These are phyloP conservation scores for Amphipoea lucens DNA, from an alignment of 2,888 invertebrate genomes.

Conservation along the genomic window DNA sequence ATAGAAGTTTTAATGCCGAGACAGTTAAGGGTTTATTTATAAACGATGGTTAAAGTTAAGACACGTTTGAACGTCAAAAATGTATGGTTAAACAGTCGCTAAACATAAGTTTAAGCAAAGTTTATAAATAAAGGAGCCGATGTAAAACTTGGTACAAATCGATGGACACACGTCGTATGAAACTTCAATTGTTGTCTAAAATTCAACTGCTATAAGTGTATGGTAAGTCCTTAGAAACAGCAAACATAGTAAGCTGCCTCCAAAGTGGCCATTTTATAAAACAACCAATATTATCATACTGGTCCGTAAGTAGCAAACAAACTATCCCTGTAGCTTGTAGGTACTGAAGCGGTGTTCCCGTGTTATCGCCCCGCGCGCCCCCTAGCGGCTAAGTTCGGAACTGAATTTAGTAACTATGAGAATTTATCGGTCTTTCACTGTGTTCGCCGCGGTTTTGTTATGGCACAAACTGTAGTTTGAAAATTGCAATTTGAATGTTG, in stretches of 20 bases:
- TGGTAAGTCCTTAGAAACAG: not conserved
- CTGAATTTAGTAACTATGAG: constrained; percentile 75
- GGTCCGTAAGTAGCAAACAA: constrained; percentile 57
- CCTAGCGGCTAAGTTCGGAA: constrained; percentile 72
- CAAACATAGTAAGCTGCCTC: constrained; percentile 18
- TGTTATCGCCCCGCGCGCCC: constrained; percentile 52
- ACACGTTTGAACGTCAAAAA: no score
- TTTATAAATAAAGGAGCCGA: no score
- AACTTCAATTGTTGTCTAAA: not conserved
- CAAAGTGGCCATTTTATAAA: constrained; percentile 51
- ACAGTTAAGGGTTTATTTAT: not conserved
- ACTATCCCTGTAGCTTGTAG: constrained; percentile 32
- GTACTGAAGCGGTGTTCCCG: constrained; percentile 29
- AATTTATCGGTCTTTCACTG: constrained; percentile 70
- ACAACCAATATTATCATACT: constrained; percentile 49
- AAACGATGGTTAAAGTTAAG: no score
- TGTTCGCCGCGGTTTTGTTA: constrained; percentile 48
- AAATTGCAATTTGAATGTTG: constrained; percentile 59
- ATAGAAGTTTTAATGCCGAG: not conserved
- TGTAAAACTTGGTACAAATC: not conserved
- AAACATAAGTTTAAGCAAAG: no score
- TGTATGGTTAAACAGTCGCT: no score
- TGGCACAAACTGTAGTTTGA: constrained; percentile 56
- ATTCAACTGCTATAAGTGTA: not conserved
- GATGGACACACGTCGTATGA: not conserved